Percentiles rank a stretch among this genome's conserved stretches.
These are phyloP conservation scores for Lamprologus tigripictilis DNA, from an alignment of 2,113 vertebrate genomes.

Conservation along the genomic window DNA sequence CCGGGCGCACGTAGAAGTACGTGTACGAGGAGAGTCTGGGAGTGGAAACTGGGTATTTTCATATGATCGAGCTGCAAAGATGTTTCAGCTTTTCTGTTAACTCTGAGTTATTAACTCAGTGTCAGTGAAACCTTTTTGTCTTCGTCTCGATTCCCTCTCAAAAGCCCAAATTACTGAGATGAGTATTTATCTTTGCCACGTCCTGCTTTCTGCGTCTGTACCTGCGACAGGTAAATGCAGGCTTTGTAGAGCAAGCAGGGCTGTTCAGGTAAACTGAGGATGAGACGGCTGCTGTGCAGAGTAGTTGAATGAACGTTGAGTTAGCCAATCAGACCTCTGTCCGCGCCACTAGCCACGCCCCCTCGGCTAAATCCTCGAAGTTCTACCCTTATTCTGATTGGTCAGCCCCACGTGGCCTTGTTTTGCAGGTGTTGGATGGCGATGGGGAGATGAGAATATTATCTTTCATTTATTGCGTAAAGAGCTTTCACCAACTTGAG, in stretches of 20 bases:
- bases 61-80: background rate
- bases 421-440: background rate
- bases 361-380: fast-evolving
- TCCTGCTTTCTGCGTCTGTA: background rate
- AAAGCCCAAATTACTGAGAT: background rate
- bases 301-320: background rate
- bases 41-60: background rate
- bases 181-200: background rate
- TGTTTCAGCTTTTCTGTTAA: background rate
- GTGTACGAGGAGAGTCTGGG: background rate
- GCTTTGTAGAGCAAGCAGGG: background rate
- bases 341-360: slow-evolving; percentile 31
- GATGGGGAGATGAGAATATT: background rate
- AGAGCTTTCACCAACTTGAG: background rate
- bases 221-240: background rate
- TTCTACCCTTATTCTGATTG: slow-evolving; percentile 32
- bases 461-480: background rate
- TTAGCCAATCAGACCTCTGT: slow-evolving; percentile 54
- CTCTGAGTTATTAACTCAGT: background rate
- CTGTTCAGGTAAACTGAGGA: background rate
- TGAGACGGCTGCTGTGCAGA: background rate
- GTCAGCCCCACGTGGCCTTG: slow-evolving; percentile 32
- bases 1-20: background rate
- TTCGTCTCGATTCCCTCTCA: background rate
- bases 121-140: background rate